Percentiles rank a stretch among this genome's conserved stretches.
These are phyloP conservation scores for Atrina japonica DNA, from an alignment of 2,888 invertebrate genomes.

Conservation along the genomic window DNA sequence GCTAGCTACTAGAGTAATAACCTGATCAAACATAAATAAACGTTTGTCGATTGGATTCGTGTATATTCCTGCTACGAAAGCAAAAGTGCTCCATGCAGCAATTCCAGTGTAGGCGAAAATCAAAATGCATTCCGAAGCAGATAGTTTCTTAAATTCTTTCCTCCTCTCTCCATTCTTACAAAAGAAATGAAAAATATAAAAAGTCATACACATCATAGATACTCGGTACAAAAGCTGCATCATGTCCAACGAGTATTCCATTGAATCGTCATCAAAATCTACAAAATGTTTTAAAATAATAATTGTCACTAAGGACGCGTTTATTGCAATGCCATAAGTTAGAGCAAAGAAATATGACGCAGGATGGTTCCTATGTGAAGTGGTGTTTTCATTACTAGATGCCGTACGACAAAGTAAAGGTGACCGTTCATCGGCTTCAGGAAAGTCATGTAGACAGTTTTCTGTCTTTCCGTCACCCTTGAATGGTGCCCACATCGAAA, in stretches of 20 bases:
- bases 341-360: not conserved
- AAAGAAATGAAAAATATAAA: not conserved
- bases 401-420: not conserved
- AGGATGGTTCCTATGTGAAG: not conserved
- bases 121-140: not conserved
- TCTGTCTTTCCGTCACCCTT: not conserved
- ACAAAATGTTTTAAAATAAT: not conserved
- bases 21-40: not conserved
- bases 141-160: not conserved
- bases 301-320: not conserved
- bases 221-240: not conserved
- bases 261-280: not conserved
- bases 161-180: not conserved
- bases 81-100: not conserved
- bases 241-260: not conserved
- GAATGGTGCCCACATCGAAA: constrained; percentile 8
- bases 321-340: not conserved
- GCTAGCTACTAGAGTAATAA: not conserved
- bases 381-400: not conserved
- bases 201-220: not conserved
- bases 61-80: constrained; percentile 5
- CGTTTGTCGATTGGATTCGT: not conserved
- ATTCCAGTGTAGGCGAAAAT: constrained; percentile 1
- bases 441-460: not conserved
- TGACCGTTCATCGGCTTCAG: not conserved